Base-by-base conservation (phyloP, 2,113 vertebrate genomes). In the Bos javanicus region DNA sequence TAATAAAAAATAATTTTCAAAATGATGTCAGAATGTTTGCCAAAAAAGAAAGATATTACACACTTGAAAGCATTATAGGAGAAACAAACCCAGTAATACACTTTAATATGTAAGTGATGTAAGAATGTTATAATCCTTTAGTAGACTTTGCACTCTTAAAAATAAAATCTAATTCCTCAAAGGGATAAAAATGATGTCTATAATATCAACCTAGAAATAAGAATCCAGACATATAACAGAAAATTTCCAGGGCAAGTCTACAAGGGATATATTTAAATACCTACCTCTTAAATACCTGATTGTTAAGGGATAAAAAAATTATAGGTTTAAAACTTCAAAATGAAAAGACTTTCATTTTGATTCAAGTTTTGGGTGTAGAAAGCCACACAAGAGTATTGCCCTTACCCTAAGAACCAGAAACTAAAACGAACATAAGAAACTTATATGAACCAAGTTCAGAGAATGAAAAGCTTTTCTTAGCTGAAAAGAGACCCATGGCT, bases 1-100 rank as follows among this genome's bases (percentile, higher is more conserved):
- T 96, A 92, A 80, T 85, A 89, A 92, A 87, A 91, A 52, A 78
- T 80, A 84, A 46, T 92, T 97, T 90, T 43, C 85, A n/a, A 86
- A 92, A 43, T 85, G 30, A 46, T 81, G n/a, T 97, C 30, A 54
- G 23, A 89, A 80, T 92, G 7, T 94, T 92, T 81, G 28, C 57
- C 43, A 54, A 46, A 30, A 57, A 54, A 78, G 3, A 52, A 46
- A 78, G 16, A 28, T 36, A 64, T 30, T 94, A 30, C n/a, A 30
- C 13, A 57, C 50, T 71, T 90, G 59, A 23, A 94, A 89, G 89
- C 93, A 59, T 60, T 81, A 60, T 57, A 23, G 59, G 33, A 95
- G 67, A 92, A 94, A 89, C 23, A 67, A 92, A 85, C 50, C 6
- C n/a, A 80, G 39, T 89, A 92, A 92, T 43, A 81, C 6, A 78